Evolutionary conservation across 1,140 invertebrate species (phyloP).

Genomic region (Homalodisca vitripennis): DNA sequence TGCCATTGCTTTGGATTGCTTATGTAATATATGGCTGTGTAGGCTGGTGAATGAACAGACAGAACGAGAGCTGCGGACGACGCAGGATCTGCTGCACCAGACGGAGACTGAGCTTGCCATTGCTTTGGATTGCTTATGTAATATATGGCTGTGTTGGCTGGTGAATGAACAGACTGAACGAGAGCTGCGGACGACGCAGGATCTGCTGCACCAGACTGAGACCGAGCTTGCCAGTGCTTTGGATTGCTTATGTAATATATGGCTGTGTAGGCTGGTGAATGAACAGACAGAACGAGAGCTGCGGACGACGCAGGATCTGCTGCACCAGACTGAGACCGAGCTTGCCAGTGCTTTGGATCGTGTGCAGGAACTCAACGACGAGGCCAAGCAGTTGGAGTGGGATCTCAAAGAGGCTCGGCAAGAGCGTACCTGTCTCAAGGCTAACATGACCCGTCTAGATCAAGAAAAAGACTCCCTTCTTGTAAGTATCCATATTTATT

Average conservation of each 20-base stretch:
- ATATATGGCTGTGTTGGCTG: too few species aligned
- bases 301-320: conserved; percentile 56
- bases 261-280: conserved; percentile 55
- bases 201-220: conserved; percentile 54
- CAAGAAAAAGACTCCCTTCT: conserved; percentile 60
- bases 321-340: conserved; percentile 55
- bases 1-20: conserved; percentile 52
- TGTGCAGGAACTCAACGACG: conserved; percentile 54
- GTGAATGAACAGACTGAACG: conserved; percentile 62
- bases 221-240: conserved; percentile 54
- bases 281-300: conserved; percentile 61
- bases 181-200: conserved; percentile 56
- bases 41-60: conserved; percentile 61
- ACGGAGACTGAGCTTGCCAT: conserved; percentile 55
- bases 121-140: conserved; percentile 53
- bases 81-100: conserved; percentile 55
- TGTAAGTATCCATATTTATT: conserved; percentile 43
- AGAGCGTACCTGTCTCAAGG: conserved; percentile 56
- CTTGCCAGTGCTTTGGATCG: conserved; percentile 53
- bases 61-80: conserved; percentile 57
- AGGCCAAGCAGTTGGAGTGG: conserved; percentile 55
- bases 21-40: too few species aligned
- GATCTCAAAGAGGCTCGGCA: conserved; percentile 44
- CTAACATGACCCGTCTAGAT: conserved; percentile 55
- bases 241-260: too few species aligned